A percentile compares a stretch with the other conserved stretches of the same genome.
These are phyloP conservation scores for Phorcus lineatus DNA, from an alignment of 2,888 invertebrate species.

Conservation along the genomic window DNA sequence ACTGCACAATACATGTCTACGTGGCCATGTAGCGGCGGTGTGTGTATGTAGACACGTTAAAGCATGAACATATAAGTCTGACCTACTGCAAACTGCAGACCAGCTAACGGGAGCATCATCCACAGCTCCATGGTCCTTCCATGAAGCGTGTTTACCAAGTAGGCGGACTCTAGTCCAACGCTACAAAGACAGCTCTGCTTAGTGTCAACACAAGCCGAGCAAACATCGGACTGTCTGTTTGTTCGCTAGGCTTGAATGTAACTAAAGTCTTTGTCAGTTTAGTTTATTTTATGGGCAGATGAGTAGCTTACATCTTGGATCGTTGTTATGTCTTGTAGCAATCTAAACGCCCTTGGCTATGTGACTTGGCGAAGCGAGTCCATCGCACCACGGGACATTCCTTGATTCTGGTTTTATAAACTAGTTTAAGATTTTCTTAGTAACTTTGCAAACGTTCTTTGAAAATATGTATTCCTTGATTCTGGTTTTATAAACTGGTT, in stretches of 20 bases:
- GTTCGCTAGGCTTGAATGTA: not conserved
- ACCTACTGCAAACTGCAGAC: not conserved
- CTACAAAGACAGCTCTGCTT: not conserved
- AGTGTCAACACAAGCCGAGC: not conserved
- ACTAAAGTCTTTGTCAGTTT: conserved; percentile 18
- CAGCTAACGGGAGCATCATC: not conserved
- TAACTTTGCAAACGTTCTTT: no score
- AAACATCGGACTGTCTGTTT: not conserved
- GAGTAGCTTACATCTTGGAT: conserved; percentile 9
- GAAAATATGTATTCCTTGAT: not conserved
- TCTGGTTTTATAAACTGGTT: not conserved
- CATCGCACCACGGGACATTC: not conserved
- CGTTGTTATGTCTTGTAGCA: conserved; percentile 11
- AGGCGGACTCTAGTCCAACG: not conserved
- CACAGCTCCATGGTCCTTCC: not conserved
- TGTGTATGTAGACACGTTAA: not conserved
- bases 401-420: not conserved
- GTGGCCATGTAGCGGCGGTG: not conserved
- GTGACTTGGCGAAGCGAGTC: not conserved
- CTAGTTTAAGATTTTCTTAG: no score
- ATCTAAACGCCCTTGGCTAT: not conserved
- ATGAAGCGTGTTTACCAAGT: not conserved
- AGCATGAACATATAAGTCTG: not conserved
- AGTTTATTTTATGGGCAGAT: conserved; percentile 19
- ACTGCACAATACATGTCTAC: not conserved